A percentile compares a stretch with the other conserved stretches of the same genome.
phyloP scores from a whole-genome alignment of 2,113 vertebrate species.

The Litocranius walleri region DNA sequence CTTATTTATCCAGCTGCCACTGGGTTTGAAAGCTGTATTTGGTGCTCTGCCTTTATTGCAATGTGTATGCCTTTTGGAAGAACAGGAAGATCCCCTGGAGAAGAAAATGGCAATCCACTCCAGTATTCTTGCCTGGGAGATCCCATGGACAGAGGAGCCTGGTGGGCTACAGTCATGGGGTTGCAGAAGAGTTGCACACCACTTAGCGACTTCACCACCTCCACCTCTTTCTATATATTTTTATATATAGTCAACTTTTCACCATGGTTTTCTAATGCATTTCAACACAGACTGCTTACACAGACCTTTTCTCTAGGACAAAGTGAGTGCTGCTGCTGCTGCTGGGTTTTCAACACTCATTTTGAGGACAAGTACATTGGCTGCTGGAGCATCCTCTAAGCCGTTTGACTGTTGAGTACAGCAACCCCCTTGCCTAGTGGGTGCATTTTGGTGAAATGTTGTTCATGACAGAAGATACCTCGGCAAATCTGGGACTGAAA shows the following conservation, averaged over 20 bases:
- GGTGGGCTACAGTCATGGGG: background rate
- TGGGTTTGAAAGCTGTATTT: background rate
- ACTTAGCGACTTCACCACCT: background rate
- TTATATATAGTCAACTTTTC: background rate
- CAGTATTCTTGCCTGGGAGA: background rate
- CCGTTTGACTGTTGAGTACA: background rate
- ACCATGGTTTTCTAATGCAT: background rate
- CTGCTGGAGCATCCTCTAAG: background rate
- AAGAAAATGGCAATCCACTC: background rate
- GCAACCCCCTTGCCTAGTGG: background rate
- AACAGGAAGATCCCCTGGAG: background rate
- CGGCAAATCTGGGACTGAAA: background rate
- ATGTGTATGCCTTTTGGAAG: background rate
- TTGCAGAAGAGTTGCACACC: background rate
- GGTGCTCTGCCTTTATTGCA: background rate
- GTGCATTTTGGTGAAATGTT: background rate
- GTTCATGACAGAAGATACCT: background rate
- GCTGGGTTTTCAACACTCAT: background rate
- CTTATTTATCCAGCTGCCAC: background rate
- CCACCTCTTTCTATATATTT: background rate
- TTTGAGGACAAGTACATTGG: background rate
- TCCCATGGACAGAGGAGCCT: background rate
- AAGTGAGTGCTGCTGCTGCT: background rate
- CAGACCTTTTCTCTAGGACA: background rate
- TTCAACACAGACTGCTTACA: background rate